Base-by-base conservation (phyloP, 2,797 vertebrate species). In the Phataginus tetradactyla region DNA sequence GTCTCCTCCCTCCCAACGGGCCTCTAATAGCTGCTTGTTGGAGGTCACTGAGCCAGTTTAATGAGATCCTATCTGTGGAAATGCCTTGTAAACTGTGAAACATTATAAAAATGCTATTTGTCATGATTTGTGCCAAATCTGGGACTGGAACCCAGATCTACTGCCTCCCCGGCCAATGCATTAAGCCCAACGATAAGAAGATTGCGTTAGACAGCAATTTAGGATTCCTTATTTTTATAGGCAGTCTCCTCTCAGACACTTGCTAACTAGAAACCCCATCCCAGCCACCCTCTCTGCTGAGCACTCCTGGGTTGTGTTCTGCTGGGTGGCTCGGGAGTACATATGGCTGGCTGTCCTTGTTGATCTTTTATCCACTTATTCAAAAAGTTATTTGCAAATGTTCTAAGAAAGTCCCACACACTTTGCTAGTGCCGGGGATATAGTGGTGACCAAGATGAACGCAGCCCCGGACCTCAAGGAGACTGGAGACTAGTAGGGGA, bases 131-230 rank as follows among this genome's bases (percentile, higher is more conserved):
- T 66, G 71, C 86, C 86, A 53, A 53, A 55, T 63, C 81, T 86
- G 69, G 91, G 83, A 51, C 93, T 90, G 53, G 94, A 95, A 94
- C 91, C 84, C 94, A 27, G 95, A 64, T 80, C 83, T 63, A 14
- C 27, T 21, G 45, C 34, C 81, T 86, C 68, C 63, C 42, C 0
- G 1, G 39, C 23, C 64, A 29, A 34, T 14, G 34, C 1, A 10
- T 42, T 75, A 23, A 14, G 32, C 20, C 42, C 1, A 5, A 55
- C 72, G 61, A 10, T 15, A 39, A 93, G 72, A 92, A 83, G 71
- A 57, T 49, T 7, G 49, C 39, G n/a, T 59, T 42, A 57, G 74
- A 78, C 37, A 64, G 80, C 81, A 49, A 68, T 45, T 84, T 34
- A 74, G 90, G 66, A 84, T 55, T 84, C 72, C 69, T 86, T 25